Evolutionary conservation across 53 echinoderm and acorn worm species (phyloP), one percentile per base, ranked within the genome.

Genomic region (Paracentrotus lividus): DNA sequence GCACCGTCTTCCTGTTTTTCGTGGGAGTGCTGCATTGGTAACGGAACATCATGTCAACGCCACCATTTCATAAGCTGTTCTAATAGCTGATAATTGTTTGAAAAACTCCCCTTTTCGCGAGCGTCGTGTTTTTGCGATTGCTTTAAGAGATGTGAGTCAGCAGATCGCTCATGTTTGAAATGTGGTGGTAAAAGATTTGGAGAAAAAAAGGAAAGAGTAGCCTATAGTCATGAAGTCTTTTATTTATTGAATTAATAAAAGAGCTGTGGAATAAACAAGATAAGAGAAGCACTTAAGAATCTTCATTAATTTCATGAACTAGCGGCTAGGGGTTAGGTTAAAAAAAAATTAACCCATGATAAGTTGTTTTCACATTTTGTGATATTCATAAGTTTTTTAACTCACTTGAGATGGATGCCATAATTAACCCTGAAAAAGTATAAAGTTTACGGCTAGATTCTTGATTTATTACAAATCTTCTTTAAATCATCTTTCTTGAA

Each of bases 1-100:
- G 56, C 42, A 92, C 56, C 1, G 10, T 8, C 43, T 92, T 92
- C 92, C 92, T 92, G 92, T 77, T 78, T 92, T 77, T 56, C 8
- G 45, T 81, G 81, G 81, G 81, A 81, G 81, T 81, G 81, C 81
- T 81, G 81, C 81, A 81, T 45, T 81, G n/a, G 81, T 13, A 72
- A 47, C 47, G 81, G 47, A 81, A 81, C 38, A 47, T 81, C 81
- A 23, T 14, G 81, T 81, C 81, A 81, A 81, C 81, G 47, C 81
- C 26, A 47, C 24, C 47, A 81, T 81, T 45, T 81, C 81, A 47
- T 81, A 81, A 81, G 81, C 81, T 26, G 47, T 81, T 81, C 47
- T 81, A 81, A 81, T 81, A 3, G 38, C 27, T 81, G 44, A 81
- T 81, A 81, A 81, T 81, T 81, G 47, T 81, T 81, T 6, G 81